Evolutionary conservation across 2,888 invertebrate species (phyloP), one percentile per base, ranked within the genome.

Genomic region (Drosophila stalkeri): DNA sequence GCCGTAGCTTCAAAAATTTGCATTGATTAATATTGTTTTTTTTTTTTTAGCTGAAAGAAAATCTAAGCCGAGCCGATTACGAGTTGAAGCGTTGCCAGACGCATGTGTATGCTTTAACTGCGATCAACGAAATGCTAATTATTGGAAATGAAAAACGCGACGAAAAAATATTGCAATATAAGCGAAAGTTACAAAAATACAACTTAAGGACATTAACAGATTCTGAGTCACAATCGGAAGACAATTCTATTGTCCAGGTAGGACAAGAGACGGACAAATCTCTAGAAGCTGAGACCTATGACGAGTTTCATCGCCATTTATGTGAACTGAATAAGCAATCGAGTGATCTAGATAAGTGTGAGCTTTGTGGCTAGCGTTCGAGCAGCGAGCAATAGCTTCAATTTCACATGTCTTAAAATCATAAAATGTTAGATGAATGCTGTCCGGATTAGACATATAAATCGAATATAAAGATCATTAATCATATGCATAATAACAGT

Each of bases 41-140:
- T 27, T 27, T 27, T 12, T 51, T 47, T 2, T 7, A 77, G 77
- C 20, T 77, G 12, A 6, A 55, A 18, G 35, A 31, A 4, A 31
- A 46, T 9, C 23, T 54, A 0, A 6, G 1, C 11, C 12, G 43
- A 12, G 20, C 49, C 7, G 12, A 63, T 2, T 2, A 12, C 11
- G 39, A 63, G 3, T 16, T 71, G 20, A 3, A 47, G 27, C 41
- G 60, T 0, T 20, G 27, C 8, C 12, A 33, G 27, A 46, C 5
- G 8, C 49, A 72, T 0, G 11, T 35, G 3, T 18, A 20, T n/a
- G 57, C 37, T 0, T 27, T 75, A 7, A 66, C 43, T 35, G 39
- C 27, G 1, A 9, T 60, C 9, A 75, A 67, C n/a, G 67, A 72
- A 43, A 52, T 77, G 56, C 63, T 75, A 39, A 4, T 56, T 11